Base-by-base conservation (phyloP, 1,140 invertebrate species). In the Pseudomyrmex sp. region DNA sequence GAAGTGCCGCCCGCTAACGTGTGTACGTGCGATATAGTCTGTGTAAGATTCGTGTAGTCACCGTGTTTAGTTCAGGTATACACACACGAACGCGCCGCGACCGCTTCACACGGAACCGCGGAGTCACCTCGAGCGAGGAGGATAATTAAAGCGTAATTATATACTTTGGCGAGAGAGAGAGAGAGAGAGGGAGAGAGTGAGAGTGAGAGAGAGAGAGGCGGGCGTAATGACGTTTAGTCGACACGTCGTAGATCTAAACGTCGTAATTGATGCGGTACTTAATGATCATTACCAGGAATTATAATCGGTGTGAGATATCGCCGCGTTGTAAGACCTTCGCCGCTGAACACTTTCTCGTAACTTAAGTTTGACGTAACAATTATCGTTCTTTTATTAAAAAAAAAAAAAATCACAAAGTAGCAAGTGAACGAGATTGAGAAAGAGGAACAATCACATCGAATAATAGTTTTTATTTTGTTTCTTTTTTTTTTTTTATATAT, bases 101-200 rank as follows among this genome's bases (percentile, higher is more conserved):
- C 26, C 76, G 20, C 56, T 50, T 35, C 44, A 70, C 76, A 80
- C 65, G 62, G 58, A 80, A 80, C 76, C 66, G 76, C 76, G 66
- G 66, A 80, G 58, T 80, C 76, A 80, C 76, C 66, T 72, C 76
- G 66, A 72, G 20, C 54, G 54, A 35, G 35, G 66, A 70, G 68
- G 76, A 80, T 88, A 88, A 88, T 88, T 88, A 88, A 88, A 83
- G 76, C 82, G 80, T 88, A 88, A 88, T 87, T 86, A 88, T 87
- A 88, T 88, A 80, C 66, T 87, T 86, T 87, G 85, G 66, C 56
- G 61, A 54, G 35, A 35, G 0, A 35, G 35, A 35, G 35, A 35
- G 4, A 35, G 35, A 35, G 5, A 54, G 46, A 54, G 48, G 13
- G 26, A 18, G 2, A 12, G 65, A 23, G n/a, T 7, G n/a, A n/a